Evolutionary conservation across 1,140 invertebrate genomes (phyloP), one percentile per base, ranked within the genome.

Genomic region (Atta texana): DNA sequence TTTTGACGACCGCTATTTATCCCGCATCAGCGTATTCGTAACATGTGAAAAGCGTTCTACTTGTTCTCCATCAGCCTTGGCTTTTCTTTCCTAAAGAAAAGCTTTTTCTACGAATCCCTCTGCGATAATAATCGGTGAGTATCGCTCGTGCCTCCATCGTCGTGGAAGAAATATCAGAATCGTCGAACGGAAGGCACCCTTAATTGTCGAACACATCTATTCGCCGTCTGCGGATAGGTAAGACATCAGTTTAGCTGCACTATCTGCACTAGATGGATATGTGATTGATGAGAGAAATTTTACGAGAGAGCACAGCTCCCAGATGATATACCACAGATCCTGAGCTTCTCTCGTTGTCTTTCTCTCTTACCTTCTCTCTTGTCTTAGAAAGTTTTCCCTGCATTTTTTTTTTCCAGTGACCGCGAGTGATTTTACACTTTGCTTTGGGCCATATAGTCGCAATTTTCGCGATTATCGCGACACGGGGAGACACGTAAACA

Each of bases 321-420:
- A 39, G 57, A 44, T 44, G 57, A n/a, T 21, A 24, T 18, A 63
- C 55, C 39, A 59, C 55, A 18, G 34, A 21, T 7, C 3, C 24
- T 1, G 18, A 55, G 28, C 51, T 44, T 51, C 39, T 44, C 75
- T 49, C 75, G 34, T 24, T 24, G 16, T 34, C 18, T 18, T 44
- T 66, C 31, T 66, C 34, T 68, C 18, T 66, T 18, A 14, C 1
- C 1, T 14, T 69, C 66, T 68, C 31, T 44, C 34, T 68, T 34
- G 10, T 68, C 64, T 51, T 69, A 39, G 64, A 81, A 71, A 69
- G 64, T 71, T 71, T 81, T 12, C 5, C 21, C 31, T 18, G 31
- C 5, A 39, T 12, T 39, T 80, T 80, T 68, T 78, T 77, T 39
- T 34, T 39, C 44, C 10, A n/a, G 16, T 31, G 31, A 31, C 34